Percentiles rank a stretch among this genome's conserved stretches.
Evolutionary conservation across 1,140 invertebrate species (phyloP).

Genomic region (Vanessa atalanta): DNA sequence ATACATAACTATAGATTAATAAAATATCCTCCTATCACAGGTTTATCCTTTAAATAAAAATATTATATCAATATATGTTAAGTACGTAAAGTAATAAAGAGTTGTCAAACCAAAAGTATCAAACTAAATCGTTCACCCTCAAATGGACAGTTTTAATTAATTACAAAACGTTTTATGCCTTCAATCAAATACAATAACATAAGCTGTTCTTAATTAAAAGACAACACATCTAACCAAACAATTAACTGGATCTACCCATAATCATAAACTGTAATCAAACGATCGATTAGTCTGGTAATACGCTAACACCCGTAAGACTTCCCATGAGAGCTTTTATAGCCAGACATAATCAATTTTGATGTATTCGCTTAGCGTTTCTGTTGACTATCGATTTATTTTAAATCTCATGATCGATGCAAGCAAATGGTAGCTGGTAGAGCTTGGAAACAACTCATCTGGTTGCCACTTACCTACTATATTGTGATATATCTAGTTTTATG

Average conservation of each 20-base stretch:
- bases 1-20: too few species aligned
- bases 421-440: too few species aligned
- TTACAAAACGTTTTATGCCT: not conserved
- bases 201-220: not conserved
- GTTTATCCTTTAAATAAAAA: too few species aligned
- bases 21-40: too few species aligned
- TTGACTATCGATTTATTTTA: not conserved
- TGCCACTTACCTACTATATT: too few species aligned
- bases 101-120: too few species aligned
- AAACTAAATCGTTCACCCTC: not conserved
- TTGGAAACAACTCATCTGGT: too few species aligned
- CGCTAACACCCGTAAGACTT: slow-evolving; percentile 17
- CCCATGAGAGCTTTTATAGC: slow-evolving; percentile 20
- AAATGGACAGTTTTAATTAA: not conserved
- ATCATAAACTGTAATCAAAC: slow-evolving; percentile 23
- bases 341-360: slow-evolving; percentile 19
- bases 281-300: slow-evolving; percentile 23
- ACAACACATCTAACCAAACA: not conserved
- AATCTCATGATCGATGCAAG: too few species aligned
- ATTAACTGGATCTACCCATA: not conserved
- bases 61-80: too few species aligned
- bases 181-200: not conserved
- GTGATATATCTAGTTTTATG: too few species aligned
- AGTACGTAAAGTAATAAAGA: too few species aligned
- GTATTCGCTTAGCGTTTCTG: slow-evolving; percentile 8